A percentile compares a stretch with the other conserved stretches of the same genome.
Conservation (phyloP, 2,888 invertebrate genomes). For the Acronicta leporina region DNA sequence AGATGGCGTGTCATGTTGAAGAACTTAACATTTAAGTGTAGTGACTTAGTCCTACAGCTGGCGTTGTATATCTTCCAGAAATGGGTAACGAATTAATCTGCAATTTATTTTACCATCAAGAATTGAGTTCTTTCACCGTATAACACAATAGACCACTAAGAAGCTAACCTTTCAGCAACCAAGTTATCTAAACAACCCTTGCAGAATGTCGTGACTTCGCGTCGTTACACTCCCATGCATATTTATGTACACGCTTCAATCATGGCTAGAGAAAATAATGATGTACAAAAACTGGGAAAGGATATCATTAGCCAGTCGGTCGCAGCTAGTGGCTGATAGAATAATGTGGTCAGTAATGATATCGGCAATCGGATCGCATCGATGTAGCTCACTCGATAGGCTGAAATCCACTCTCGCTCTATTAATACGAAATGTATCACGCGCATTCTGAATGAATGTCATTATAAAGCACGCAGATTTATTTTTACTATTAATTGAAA, state of each 20-base stretch:
- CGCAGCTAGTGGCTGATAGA: constrained; percentile 47
- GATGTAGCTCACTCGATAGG: constrained; percentile 56
- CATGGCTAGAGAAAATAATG: constrained; percentile 53
- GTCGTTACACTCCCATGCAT: constrained; percentile 40
- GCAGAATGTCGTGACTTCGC: constrained; percentile 50
- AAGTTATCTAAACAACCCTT: constrained; percentile 46
- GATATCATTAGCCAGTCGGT: constrained; percentile 56
- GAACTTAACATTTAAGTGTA: neutral
- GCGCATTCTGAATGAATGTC: constrained; percentile 32
- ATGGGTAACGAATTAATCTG: constrained; percentile 9
- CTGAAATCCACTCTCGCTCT: constrained; percentile 59
- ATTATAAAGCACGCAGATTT: neutral
- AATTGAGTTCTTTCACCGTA: constrained; percentile 17
- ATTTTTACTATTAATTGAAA: constrained; percentile 11
- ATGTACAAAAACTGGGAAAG: constrained; percentile 54
- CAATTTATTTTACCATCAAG: constrained; percentile 15
- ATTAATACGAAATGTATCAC: constrained; percentile 57
- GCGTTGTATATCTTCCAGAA: constrained; percentile 4
- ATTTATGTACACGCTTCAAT: constrained; percentile 54
- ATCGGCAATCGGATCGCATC: constrained; percentile 62
- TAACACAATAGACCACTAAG: constrained; percentile 27
- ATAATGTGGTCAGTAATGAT: constrained; percentile 60
- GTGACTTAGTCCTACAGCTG: constrained; percentile 2
- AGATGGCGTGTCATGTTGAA: constrained; percentile 10
- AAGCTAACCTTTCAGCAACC: constrained; percentile 44